Conservation (phyloP, 2,113 vertebrate species). For the Siniperca chuatsi region DNA sequence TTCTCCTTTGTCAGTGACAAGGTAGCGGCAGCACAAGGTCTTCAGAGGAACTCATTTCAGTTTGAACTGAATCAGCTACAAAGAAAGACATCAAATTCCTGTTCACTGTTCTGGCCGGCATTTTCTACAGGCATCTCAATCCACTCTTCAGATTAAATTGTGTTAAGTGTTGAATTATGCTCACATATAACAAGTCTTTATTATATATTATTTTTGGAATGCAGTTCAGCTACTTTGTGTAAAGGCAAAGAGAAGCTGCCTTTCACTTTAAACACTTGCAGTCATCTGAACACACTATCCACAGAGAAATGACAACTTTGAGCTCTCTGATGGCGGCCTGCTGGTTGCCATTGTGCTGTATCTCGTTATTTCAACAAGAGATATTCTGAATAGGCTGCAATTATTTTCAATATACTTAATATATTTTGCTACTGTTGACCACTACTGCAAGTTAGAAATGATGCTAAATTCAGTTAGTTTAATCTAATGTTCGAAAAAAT, state of each 20-base stretch:
- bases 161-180: neutral
- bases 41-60: neutral
- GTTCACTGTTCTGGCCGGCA: neutral
- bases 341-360: neutral
- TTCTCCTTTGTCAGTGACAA: neutral
- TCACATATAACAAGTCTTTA: neutral
- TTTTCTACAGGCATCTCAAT: neutral
- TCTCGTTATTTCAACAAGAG: neutral
- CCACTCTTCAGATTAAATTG: neutral
- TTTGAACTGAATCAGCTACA: neutral
- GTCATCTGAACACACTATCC: neutral
- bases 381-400: neutral
- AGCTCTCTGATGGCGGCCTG: neutral
- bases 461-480: conserved; percentile 2
- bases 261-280: neutral
- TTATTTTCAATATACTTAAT: neutral
- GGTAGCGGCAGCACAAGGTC: neutral
- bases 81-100: too few relatives aligned
- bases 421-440: neutral
- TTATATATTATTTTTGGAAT: neutral
- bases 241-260: neutral
- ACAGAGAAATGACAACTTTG: neutral
- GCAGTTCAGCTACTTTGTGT: neutral
- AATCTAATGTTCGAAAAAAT: neutral
- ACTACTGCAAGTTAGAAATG: neutral